These are phyloP conservation scores for Actinia equina DNA, from an alignment of 64 coral and sea anemone genomes.

Conservation along the genomic window DNA sequence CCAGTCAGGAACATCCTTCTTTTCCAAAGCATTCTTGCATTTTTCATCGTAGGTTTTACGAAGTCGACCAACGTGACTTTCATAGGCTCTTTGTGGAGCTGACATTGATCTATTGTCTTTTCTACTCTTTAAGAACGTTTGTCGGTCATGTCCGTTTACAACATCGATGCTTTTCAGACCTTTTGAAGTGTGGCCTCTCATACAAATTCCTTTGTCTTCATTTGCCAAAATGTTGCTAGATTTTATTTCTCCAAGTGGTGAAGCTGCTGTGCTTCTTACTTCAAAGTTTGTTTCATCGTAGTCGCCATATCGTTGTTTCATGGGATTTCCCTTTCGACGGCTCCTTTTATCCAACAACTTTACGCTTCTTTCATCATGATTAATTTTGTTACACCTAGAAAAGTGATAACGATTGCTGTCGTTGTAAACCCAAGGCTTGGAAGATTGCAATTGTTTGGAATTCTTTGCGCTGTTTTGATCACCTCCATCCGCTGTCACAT, in stretches of 20 bases:
- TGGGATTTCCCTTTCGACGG: neutral
- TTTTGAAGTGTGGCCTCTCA: neutral
- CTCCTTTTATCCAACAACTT: neutral
- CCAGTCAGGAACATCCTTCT: neutral
- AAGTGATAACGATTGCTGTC: too few relatives aligned
- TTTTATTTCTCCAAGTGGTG: neutral
- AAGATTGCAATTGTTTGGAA: neutral
- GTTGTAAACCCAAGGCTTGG: neutral
- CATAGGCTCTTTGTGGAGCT: slow-evolving; percentile 12
- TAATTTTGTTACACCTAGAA: too few relatives aligned
- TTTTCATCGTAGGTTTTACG: neutral
- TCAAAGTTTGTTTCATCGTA: neutral
- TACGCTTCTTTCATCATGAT: too few relatives aligned
- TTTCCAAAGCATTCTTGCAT: neutral
- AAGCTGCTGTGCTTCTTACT: neutral
- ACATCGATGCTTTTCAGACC: neutral
- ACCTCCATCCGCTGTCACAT: neutral
- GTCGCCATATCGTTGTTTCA: neutral
- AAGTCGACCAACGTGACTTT: neutral
- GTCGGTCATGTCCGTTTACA: neutral
- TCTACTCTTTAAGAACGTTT: neutral
- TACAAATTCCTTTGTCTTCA: neutral
- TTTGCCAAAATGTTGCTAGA: too few relatives aligned
- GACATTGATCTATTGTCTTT: neutral
- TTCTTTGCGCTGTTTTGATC: neutral